Evolutionary conservation across 2,888 invertebrate species (phyloP), one percentile per base, ranked within the genome.

Genomic region (Pseudeuparius sepicola): DNA sequence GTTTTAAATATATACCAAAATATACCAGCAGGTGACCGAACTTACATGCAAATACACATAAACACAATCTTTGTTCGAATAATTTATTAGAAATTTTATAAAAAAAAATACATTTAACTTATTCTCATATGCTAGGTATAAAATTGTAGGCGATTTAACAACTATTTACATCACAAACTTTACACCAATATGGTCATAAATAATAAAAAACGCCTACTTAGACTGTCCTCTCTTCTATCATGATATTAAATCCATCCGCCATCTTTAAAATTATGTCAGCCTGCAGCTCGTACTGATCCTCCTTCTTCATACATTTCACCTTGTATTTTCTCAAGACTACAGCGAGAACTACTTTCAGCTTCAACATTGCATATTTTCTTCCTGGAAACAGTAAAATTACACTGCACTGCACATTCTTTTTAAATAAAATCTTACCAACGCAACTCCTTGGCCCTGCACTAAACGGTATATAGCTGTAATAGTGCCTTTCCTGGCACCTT

Each of bases 381-480:
- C 79, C 70, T 69, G 53, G 6, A 54, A 57, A 42, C 6, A 7
- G 11, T 10, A 25, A 25, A 6, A 25, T 9, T 13, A 7, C 6
- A 25, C 11, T 25, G 6, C 25, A 6, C 5, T 10, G 7, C 6
- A 25, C 6, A n/a, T 25, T 25, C 25, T 7, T 25, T 25, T 11
- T 20, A 20, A 20, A 20, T 18, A 24, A 20, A 12, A 23, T 33
- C 77, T 66, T 51, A 79, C 81, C 81, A 41, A 82, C 80, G 56
- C 81, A 82, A 64, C 80, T 80, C 50, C 85, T 73, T 4, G 85
- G 84, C 23, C 84, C 85, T 40, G 85, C 85, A 31, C 83, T 84
- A 68, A 85, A 86, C 7, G 85, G 84, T 33, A 85, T 75, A 52
- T 76, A 86, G 3, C 82, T 75, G 56, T 85, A 85, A 54, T 82